These are phyloP conservation scores for Eremophila alpestris DNA, from an alignment of 2,797 vertebrate genomes.

Conservation along the genomic window DNA sequence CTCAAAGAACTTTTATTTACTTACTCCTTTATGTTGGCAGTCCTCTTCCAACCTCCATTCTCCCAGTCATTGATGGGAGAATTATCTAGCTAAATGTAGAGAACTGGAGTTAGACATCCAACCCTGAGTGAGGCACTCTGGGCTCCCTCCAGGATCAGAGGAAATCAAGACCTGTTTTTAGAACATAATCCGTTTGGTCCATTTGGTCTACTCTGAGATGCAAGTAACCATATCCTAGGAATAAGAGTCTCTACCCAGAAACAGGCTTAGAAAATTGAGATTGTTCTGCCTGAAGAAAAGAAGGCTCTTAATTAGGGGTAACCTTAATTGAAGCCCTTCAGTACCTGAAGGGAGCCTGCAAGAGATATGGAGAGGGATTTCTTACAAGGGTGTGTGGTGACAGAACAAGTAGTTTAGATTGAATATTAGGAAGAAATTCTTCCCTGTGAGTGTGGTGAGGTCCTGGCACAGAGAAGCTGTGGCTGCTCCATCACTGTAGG, in stretches of 20 bases:
- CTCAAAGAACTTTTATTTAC: neutral
- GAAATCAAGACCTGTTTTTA: neutral
- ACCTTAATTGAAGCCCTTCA: neutral
- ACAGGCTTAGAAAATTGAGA: neutral
- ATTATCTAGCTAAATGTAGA: neutral
- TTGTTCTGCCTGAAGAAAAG: neutral
- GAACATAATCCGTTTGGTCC: neutral
- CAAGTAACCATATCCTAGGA: neutral
- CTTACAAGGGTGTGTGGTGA: neutral
- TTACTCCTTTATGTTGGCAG: neutral
- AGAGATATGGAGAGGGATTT: neutral
- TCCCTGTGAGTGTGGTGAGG: neutral
- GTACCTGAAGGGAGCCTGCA: neutral
- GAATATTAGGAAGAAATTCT: neutral
- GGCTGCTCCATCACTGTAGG: accelerated
- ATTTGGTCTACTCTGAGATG: neutral
- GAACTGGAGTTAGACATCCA: neutral
- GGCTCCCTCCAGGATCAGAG: neutral
- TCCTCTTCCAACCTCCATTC: neutral
- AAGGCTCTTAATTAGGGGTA: neutral
- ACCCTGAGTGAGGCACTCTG: neutral
- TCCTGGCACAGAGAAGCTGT: neutral
- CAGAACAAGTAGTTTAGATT: neutral
- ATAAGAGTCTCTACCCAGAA: neutral
- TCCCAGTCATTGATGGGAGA: neutral